These are phyloP conservation scores for Xerus rutilus DNA, from an alignment of 2,797 vertebrate genomes.

Conservation along the genomic window DNA sequence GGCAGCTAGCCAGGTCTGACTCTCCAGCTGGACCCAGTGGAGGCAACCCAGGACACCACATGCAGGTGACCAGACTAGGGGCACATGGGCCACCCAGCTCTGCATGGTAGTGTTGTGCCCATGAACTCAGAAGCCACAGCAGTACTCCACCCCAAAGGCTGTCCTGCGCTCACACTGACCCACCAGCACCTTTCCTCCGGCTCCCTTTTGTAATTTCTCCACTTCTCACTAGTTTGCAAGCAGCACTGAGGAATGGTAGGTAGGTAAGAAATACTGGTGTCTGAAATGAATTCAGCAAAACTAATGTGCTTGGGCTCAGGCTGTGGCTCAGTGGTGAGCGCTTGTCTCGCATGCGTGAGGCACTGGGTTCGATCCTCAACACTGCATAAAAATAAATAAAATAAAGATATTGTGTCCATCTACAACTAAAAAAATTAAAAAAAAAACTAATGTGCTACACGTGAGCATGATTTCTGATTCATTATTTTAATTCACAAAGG, in stretches of 20 bases:
- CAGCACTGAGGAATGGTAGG: not conserved
- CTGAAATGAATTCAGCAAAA: not conserved
- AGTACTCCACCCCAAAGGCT: not conserved
- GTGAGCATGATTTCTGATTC: not conserved
- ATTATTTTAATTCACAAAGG: not conserved
- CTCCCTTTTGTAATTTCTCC: not conserved
- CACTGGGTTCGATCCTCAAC: no score
- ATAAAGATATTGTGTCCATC: no score
- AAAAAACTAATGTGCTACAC: not conserved
- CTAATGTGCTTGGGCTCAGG: not conserved
- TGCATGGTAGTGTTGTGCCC: not conserved
- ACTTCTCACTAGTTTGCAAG: not conserved
- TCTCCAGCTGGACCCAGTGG: not conserved
- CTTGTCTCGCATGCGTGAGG: no score
- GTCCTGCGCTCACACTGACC: not conserved
- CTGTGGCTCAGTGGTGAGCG: no score
- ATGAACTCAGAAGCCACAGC: not conserved
- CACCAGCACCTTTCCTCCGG: not conserved
- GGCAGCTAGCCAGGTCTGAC: not conserved
- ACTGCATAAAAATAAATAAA: no score
- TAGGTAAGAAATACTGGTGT: not conserved
- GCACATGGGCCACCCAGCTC: not conserved
- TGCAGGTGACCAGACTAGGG: rapidly evolving
- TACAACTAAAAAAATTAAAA: no score
- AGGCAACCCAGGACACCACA: rapidly evolving